Percentiles rank a stretch among this genome's conserved stretches.
These are phyloP conservation scores for Hypomecis atomaria DNA, from an alignment of 2,888 invertebrate genomes.

Conservation along the genomic window DNA sequence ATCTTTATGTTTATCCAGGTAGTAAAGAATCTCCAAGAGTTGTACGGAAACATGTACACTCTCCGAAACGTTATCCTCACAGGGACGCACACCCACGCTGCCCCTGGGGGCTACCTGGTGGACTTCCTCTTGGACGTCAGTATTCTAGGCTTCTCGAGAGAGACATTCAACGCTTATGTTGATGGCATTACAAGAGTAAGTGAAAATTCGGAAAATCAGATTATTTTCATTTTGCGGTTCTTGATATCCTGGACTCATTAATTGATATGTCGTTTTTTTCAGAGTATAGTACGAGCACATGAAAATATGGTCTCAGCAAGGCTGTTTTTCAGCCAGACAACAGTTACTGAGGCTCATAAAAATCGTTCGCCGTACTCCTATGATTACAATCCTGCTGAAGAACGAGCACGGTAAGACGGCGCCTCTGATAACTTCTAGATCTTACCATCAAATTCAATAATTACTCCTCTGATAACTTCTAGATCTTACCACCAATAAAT, in stretches of 20 bases:
- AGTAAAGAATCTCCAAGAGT: constrained; percentile 86
- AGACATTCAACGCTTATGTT: constrained; percentile 75
- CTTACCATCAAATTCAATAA: no score
- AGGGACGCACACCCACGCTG: constrained; percentile 95
- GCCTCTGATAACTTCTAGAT: no score
- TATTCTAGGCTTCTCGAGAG: constrained; percentile 88
- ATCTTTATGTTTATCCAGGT: constrained; percentile 83
- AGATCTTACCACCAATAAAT: no score
- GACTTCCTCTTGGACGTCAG: constrained; percentile 94
- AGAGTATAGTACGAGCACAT: constrained; percentile 78
- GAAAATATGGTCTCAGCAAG: constrained; percentile 81
- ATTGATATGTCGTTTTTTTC: constrained; percentile 37
- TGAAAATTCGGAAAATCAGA: background rate
- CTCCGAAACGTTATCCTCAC: constrained; percentile 93
- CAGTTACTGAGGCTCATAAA: constrained; percentile 88
- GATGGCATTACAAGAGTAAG: constrained; percentile 75
- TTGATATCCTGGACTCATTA: no score
- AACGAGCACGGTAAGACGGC: constrained; percentile 87
- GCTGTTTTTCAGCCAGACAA: constrained; percentile 85
- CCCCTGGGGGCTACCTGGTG: constrained; percentile 94
- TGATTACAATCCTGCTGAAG: constrained; percentile 88
- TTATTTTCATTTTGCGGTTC: background rate
- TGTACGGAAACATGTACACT: constrained; percentile 88
- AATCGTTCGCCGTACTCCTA: constrained; percentile 93
- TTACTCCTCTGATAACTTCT: no score